These are phyloP conservation scores for Ennomos fuscantarius DNA, from an alignment of 2,888 invertebrate genomes.

Conservation along the genomic window DNA sequence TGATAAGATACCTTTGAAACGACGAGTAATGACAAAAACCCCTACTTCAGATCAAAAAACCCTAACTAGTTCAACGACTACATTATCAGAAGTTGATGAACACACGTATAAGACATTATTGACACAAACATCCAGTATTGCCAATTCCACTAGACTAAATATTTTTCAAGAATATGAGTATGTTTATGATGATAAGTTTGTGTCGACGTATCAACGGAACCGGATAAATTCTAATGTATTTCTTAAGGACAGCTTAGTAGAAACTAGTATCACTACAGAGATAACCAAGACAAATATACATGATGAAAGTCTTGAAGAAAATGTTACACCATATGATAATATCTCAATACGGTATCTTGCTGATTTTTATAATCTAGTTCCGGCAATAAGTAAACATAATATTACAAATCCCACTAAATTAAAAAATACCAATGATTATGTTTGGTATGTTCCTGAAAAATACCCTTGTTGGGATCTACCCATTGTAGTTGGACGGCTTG, in stretches of 20 bases:
- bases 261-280: slow-evolving; percentile 5
- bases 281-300: neutral
- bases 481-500: slow-evolving; percentile 62
- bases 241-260: neutral
- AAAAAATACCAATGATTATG: slow-evolving; percentile 26
- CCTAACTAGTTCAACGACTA: slow-evolving; percentile 1
- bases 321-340: slow-evolving; percentile 32
- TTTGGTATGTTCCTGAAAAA: slow-evolving; percentile 71
- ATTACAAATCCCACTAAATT: slow-evolving; percentile 17
- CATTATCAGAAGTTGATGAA: slow-evolving; percentile 1
- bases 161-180: slow-evolving; percentile 53
- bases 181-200: slow-evolving; percentile 40
- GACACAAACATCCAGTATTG: slow-evolving; percentile 1
- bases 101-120: slow-evolving; percentile 1
- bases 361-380: slow-evolving; percentile 65
- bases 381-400: slow-evolving; percentile 48
- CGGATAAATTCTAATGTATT: neutral
- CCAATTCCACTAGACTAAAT: slow-evolving; percentile 26
- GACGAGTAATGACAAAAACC: neutral
- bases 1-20: slow-evolving; percentile 3
- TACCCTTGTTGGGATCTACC: slow-evolving; percentile 75
- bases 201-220: slow-evolving; percentile 4
- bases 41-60: neutral
- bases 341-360: slow-evolving; percentile 37
- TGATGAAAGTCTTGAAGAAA: slow-evolving; percentile 21